A percentile compares a stretch with the other conserved stretches of the same genome.
These are phyloP conservation scores for Trichacis sp. DNA, from an alignment of 2,888 invertebrate species.

Conservation along the genomic window DNA sequence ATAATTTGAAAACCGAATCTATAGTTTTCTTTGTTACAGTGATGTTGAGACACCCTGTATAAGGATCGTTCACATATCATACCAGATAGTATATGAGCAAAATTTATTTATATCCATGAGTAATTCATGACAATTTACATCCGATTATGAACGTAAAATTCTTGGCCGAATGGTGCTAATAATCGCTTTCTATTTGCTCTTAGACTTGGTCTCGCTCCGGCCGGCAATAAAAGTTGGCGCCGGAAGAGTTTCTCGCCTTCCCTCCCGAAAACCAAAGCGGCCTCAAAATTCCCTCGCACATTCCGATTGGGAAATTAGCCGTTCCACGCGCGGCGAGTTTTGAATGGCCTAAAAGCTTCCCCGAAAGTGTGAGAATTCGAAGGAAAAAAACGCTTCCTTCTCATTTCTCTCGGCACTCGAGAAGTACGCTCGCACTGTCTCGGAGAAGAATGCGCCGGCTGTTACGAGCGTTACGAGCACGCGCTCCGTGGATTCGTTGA, in stretches of 20 bases:
- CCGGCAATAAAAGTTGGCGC: constrained; percentile 34
- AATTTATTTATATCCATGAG: no score
- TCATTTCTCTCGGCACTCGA: constrained; percentile 52
- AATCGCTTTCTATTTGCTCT: constrained; percentile 39
- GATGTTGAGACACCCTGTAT: no score
- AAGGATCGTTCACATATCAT: no score
- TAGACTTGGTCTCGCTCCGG: constrained; percentile 23
- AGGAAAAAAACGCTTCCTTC: no score
- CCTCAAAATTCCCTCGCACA: no score
- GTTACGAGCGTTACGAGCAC: constrained; percentile 59
- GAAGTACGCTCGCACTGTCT: constrained; percentile 51
- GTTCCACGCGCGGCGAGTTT: not conserved
- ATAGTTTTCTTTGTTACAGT: no score
- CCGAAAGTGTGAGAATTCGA: no score
- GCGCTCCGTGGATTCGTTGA: constrained; percentile 17
- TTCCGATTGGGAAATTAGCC: not conserved
- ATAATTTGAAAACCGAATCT: no score
- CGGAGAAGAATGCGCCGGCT: constrained; percentile 59
- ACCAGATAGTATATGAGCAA: no score
- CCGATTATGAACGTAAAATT: no score
- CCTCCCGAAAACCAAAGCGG: not conserved
- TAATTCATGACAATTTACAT: no score
- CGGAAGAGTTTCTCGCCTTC: constrained; percentile 9
- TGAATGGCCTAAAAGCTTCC: not conserved
- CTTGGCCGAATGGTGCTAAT: no score